These are phyloP conservation scores for Lepidostoma basale DNA, from an alignment of 1,140 invertebrate species.

Conservation along the genomic window DNA sequence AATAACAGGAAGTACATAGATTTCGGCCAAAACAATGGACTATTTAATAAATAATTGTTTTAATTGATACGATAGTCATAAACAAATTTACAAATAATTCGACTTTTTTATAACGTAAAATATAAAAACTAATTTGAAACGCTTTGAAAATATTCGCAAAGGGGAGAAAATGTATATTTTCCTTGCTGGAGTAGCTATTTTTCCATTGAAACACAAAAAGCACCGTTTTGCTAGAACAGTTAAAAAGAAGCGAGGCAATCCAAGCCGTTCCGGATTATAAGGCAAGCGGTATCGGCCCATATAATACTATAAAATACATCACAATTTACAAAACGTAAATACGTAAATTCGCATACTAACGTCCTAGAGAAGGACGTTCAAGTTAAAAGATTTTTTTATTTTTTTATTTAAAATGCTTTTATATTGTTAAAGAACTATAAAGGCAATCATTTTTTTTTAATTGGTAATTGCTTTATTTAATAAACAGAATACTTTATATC, in stretches of 20 bases:
- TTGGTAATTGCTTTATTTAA: not conserved
- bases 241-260: conserved; percentile 29
- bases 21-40: too few relatives aligned
- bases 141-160: too few relatives aligned
- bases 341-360: not conserved
- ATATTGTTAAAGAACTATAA: not conserved
- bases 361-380: not conserved
- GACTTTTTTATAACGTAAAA: too few relatives aligned
- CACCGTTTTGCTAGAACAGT: not conserved
- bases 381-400: not conserved
- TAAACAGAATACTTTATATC: not conserved
- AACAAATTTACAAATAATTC: too few relatives aligned
- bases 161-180: too few relatives aligned
- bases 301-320: conserved; percentile 27
- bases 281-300: conserved; percentile 26
- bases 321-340: conserved; percentile 12
- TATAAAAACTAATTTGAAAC: too few relatives aligned
- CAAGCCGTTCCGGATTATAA: conserved; percentile 43
- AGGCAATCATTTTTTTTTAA: not conserved
- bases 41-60: too few relatives aligned
- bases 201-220: conserved; percentile 4
- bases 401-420: not conserved
- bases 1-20: too few relatives aligned
- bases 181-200: too few relatives aligned
- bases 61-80: too few relatives aligned